Evolutionary conservation across 1,140 invertebrate species (phyloP).

Genomic region (Colletes latitarsis): DNA sequence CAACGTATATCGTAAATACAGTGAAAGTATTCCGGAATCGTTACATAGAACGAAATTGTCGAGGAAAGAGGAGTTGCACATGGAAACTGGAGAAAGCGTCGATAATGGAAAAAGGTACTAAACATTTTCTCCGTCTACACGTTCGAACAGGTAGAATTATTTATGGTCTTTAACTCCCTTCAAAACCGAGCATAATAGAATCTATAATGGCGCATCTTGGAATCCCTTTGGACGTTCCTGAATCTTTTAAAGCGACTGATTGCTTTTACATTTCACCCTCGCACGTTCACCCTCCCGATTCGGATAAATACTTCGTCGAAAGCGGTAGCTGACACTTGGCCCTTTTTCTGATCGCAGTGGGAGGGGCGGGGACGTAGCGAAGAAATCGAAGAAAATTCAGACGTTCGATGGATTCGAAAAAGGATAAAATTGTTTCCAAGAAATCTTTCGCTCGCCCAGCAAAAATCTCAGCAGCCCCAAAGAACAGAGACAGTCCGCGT

Average conservation of each 20-base stretch:
- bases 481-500: neutral
- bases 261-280: slow-evolving; percentile 48
- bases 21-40: neutral
- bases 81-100: no score
- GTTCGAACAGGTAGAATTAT: slow-evolving; percentile 37
- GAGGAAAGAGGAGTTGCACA: neutral
- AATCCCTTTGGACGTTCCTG: slow-evolving; percentile 44
- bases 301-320: slow-evolving; percentile 48
- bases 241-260: slow-evolving; percentile 51
- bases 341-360: neutral
- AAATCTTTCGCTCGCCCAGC: slow-evolving; percentile 11
- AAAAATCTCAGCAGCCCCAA: neutral
- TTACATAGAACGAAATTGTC: neutral
- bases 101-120: slow-evolving; percentile 15
- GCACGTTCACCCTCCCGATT: slow-evolving; percentile 8
- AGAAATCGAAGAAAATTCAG: slow-evolving; percentile 37
- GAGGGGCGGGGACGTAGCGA: slow-evolving; percentile 7
- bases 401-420: slow-evolving; percentile 27
- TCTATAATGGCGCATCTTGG: slow-evolving; percentile 48
- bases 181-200: slow-evolving; percentile 42
- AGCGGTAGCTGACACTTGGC: slow-evolving; percentile 38
- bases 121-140: slow-evolving; percentile 22
- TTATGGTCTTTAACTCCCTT: slow-evolving; percentile 40
- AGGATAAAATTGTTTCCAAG: slow-evolving; percentile 27
- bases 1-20: no score